A percentile compares a stretch with the other conserved stretches of the same genome.
phyloP scores from a whole-genome alignment of 2,113 vertebrate genomes.

The Semnornis frantzii region DNA sequence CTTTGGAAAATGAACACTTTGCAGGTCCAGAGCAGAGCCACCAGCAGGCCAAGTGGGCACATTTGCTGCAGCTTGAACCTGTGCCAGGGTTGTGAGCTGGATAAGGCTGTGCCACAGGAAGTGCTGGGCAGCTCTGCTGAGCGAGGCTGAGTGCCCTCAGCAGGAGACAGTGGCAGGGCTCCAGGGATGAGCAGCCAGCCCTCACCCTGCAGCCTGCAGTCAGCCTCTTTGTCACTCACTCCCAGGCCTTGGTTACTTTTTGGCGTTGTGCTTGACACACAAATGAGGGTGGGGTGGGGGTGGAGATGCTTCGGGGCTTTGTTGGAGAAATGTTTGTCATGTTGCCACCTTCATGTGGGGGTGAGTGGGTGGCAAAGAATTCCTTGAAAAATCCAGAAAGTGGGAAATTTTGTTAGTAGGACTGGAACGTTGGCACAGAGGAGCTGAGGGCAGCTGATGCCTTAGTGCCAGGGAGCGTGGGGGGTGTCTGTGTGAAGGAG shows the following conservation, averaged over 20 bases:
- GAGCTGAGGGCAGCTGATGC: not conserved
- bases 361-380: not conserved
- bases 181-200: not conserved
- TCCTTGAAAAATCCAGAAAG: not conserved
- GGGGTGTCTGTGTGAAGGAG: not conserved
- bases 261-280: too few relatives aligned
- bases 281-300: too few relatives aligned
- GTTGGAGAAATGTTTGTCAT: too few relatives aligned
- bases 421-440: not conserved
- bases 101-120: not conserved
- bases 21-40: not conserved
- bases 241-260: not conserved
- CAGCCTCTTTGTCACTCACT: not conserved
- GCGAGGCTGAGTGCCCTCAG: not conserved
- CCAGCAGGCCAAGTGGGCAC: not conserved
- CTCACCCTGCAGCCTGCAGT: accelerated
- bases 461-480: not conserved
- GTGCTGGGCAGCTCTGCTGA: not conserved
- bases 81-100: not conserved
- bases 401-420: not conserved
- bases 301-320: too few relatives aligned
- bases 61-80: not conserved
- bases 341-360: not conserved
- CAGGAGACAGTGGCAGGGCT: not conserved
- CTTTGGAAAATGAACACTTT: too few relatives aligned